These are phyloP conservation scores for Pyrocoelia pectoralis DNA, from an alignment of 2,888 invertebrate genomes.

Conservation along the genomic window DNA sequence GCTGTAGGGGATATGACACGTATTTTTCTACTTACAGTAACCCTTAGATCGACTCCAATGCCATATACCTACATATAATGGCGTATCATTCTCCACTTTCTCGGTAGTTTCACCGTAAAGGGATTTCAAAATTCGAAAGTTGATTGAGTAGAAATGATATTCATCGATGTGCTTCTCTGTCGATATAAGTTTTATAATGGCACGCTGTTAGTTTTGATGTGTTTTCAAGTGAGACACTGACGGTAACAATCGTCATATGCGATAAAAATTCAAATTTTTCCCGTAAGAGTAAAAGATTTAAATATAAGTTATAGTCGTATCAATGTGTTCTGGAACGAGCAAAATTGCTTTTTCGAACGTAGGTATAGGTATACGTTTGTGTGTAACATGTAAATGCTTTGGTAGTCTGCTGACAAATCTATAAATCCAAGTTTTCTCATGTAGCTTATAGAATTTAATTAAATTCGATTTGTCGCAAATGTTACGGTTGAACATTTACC, in stretches of 20 bases:
- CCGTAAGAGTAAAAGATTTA: not conserved
- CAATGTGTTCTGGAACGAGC: not conserved
- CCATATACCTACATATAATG: not conserved
- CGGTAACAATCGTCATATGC: not conserved
- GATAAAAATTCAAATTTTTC: not conserved
- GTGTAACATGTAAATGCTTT: too few species aligned
- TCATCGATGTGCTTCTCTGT: not conserved
- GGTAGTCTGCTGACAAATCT: not conserved
- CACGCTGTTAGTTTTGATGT: not conserved
- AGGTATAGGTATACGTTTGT: too few species aligned
- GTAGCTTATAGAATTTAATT: not conserved
- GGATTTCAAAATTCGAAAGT: not conserved
- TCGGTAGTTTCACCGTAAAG: not conserved
- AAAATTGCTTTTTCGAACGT: too few species aligned
- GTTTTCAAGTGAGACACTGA: not conserved
- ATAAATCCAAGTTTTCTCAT: not conserved
- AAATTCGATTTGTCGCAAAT: constrained; percentile 1
- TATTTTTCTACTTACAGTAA: not conserved
- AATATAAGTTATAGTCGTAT: not conserved
- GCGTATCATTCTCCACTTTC: constrained; percentile 1
- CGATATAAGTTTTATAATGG: constrained; percentile 1
- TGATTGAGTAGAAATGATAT: not conserved
- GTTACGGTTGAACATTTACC: not conserved
- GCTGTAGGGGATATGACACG: not conserved
- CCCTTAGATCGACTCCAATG: not conserved